Evolutionary conservation across 2,113 vertebrate genomes (phyloP), one percentile per base, ranked within the genome.

Genomic region (Tetraodon nigroviridis): DNA sequence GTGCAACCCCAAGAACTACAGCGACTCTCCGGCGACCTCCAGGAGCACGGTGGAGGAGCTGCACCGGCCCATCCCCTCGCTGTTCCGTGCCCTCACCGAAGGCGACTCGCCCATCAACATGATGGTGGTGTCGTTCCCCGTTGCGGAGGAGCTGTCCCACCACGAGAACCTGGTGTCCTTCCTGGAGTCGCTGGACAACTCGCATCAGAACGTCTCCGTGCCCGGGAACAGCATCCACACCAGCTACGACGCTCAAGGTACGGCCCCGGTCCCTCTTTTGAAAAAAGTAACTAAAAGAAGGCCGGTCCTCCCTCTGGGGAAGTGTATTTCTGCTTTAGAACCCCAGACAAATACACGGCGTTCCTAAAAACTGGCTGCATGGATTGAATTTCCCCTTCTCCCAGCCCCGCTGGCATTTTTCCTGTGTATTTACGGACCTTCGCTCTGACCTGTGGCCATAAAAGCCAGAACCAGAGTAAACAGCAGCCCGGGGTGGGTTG

Each of bases 21-120:
- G 93, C 12, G 97, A 99, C 87, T 96, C 96, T 0, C 96, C 95
- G 1, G 95, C 97, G 7, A 98, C 97, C 0, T 97, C 95, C 0
- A 99, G 98, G 90, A 99, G 97, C 86, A 98, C 97, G 0, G 97
- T 99, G 0, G 97, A 99, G 84, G 97, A 99, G 79, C 83, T 99
- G 52, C 93, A 96, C n/a, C 93, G 94, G 32, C 94, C 96, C 0
- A 98, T 99, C 75, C 96, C 97, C 0, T 99, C 97, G 0, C 90
- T 99, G 51, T 99, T 99, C 89, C 91, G 95, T 7, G 97, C 97
- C 0, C 94, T 99, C 61, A 99, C 97, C 0, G 97, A 99, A 77
- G 96, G 95, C 2, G 95, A 95, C 15, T 90, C 95, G 2, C 88
- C 95, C 47, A 85, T 89, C 73, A 96, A 94, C 86, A 99, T 96